These are phyloP conservation scores for Rutpela maculata DNA, from an alignment of 2,888 invertebrate species.

Conservation along the genomic window DNA sequence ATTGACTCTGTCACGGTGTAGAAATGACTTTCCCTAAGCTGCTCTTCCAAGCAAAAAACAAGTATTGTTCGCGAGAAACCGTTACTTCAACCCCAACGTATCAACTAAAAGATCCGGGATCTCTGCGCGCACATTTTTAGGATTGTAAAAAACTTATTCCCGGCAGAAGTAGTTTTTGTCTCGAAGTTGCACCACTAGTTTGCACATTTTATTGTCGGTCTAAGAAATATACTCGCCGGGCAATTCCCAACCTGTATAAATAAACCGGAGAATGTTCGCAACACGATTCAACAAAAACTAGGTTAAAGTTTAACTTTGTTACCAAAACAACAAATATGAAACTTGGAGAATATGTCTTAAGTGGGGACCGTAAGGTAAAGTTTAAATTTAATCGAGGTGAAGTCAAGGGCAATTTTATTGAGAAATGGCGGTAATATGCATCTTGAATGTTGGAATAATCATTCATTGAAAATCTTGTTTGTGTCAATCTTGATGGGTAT, in stretches of 20 bases:
- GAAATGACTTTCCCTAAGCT: conserved; percentile 35
- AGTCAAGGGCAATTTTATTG: not conserved
- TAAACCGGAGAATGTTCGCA: not conserved
- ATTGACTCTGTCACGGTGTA: conserved; percentile 37
- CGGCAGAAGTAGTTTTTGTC: conserved; percentile 24
- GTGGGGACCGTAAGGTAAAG: not conserved
- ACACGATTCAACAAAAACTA: conserved; percentile 3
- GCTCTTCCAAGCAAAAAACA: conserved; percentile 35
- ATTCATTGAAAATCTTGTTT: no score
- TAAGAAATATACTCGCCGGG: conserved; percentile 7
- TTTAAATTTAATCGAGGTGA: conserved; percentile 3
- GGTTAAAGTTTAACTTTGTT: conserved; percentile 7
- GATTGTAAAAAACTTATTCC: conserved; percentile 28
- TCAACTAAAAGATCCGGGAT: conserved; percentile 13
- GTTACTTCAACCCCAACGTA: conserved; percentile 31
- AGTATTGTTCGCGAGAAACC: conserved; percentile 38
- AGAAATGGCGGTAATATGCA: no score
- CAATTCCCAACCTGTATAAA: conserved; percentile 7
- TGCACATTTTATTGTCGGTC: not conserved
- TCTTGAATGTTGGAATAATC: no score
- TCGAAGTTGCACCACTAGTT: conserved; percentile 5
- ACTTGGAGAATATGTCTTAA: conserved; percentile 7
- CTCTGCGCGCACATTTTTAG: conserved; percentile 17
- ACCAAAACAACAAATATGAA: conserved; percentile 7
- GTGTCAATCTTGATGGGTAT: no score